Evolutionary conservation across 2,797 vertebrate genomes (phyloP).

Genomic region (Poeciliopsis infans): DNA sequence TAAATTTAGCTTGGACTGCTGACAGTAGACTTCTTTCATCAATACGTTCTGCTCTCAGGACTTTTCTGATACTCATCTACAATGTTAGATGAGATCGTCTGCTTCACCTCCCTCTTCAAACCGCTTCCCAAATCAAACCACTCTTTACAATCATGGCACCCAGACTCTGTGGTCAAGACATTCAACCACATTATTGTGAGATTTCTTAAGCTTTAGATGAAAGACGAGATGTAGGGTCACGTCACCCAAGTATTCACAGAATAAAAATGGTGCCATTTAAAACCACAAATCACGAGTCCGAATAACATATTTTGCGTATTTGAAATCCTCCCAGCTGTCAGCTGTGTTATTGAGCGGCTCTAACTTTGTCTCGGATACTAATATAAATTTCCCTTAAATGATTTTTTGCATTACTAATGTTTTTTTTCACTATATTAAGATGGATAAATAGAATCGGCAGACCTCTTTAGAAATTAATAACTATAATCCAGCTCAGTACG

Average conservation of each 20-base stretch:
- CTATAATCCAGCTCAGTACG: conserved; percentile 48
- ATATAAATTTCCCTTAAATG: conserved; percentile 41
- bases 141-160: conserved; percentile 43
- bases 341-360: conserved; percentile 40
- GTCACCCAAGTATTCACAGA: conserved; percentile 52
- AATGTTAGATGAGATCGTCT: conserved; percentile 51
- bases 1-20: conserved; percentile 16
- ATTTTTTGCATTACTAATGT: conserved; percentile 47
- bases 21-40: conserved; percentile 41
- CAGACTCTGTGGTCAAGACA: conserved; percentile 48
- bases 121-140: conserved; percentile 17
- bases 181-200: conserved; percentile 43
- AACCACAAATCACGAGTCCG: conserved; percentile 38
- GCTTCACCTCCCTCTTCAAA: conserved; percentile 29
- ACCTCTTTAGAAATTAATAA: conserved; percentile 54
- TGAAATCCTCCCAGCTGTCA: conserved; percentile 49
- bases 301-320: conserved; percentile 40
- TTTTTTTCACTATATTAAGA: conserved; percentile 39
- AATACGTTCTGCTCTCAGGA: conserved; percentile 31
- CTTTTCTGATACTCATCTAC: conserved; percentile 28
- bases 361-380: conserved; percentile 31
- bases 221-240: conserved; percentile 53
- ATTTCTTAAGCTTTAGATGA: conserved; percentile 50
- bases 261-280: conserved; percentile 41
- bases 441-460: conserved; percentile 56